Base-by-base conservation (phyloP, 2,797 vertebrate genomes). In the Octomys mimax region DNA sequence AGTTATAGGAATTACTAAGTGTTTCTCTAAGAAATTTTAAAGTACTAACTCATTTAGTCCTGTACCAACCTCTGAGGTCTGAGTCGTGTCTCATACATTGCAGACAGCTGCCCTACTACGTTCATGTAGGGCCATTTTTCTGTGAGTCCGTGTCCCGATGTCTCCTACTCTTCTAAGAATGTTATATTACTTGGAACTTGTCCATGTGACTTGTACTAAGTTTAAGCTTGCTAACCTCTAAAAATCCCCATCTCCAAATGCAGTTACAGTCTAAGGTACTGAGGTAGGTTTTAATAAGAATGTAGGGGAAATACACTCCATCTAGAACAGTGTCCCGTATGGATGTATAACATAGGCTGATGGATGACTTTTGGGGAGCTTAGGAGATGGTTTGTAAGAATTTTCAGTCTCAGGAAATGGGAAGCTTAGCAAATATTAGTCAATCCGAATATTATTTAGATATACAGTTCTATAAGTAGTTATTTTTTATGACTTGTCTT, bases 341-440 rank as follows among this genome's bases (percentile, higher is more conserved):
- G 39, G 39, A 39, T 39, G 93, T 14, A 57, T 75, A n/a, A 16
- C 24, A 71, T 10, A 22, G 31, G 13, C 21, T 89, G 2, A 93
- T 73, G 54, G 31, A 68, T 73, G 2, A 4, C 13, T 86, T 33
- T 79, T 84, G 57, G 12, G 26, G 21, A 88, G 52, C 75, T 57
- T 93, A 79, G 79, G 24, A 1, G 22, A 42, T 21, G 1, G 6
- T 79, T 84, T 82, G 2, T 66, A 49, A 70, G 18, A 64, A 61
- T 73, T 94, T 5, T 89, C 22, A 77, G 31, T 92, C 84, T 68
- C 2, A 77, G 26, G 19, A 4, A 46, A 87, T 77, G 85, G 24
- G 89, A 92, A 54, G 77, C 14, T 46, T 85, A 94, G 21, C 46
- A 95, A 96, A 62, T 87, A 54, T 66, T 92, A 81, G 2, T 28